phyloP scores from a whole-genome alignment of 2,797 vertebrate species.

The Psittacula derbiana region DNA sequence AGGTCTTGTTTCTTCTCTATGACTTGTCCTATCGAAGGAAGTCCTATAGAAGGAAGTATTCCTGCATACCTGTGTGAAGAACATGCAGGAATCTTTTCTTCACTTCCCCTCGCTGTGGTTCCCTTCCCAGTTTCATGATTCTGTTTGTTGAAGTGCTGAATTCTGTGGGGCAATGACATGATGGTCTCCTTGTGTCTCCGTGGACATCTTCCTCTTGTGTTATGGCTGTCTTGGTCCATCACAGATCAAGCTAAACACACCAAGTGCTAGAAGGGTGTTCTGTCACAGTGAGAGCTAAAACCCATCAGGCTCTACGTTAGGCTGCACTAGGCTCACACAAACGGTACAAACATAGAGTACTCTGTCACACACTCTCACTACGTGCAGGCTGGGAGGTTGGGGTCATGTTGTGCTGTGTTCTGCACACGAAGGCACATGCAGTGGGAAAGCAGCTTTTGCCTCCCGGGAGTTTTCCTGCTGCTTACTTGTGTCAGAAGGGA shows the following conservation, averaged over 20 bases:
- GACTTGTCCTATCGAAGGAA: neutral
- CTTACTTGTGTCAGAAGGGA: neutral
- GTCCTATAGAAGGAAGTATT: neutral
- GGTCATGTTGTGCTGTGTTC: neutral
- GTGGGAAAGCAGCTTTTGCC: neutral
- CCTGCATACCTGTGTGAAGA: neutral
- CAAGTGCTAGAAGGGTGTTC: neutral
- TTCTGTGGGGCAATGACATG: neutral
- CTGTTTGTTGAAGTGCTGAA: neutral
- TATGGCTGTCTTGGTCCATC: neutral
- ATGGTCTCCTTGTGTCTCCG: neutral
- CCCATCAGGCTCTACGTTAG: neutral
- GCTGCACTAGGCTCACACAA: neutral
- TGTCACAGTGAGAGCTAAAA: neutral
- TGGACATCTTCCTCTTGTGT: neutral
- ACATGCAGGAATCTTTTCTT: neutral
- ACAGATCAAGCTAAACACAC: neutral
- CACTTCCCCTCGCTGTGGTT: accelerated
- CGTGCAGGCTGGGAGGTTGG: neutral
- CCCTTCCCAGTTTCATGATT: neutral
- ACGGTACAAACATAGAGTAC: neutral
- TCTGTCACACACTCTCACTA: neutral
- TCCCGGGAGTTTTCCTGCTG: neutral
- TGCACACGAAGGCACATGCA: neutral
- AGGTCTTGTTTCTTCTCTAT: neutral